These are phyloP conservation scores for Nomada fabriciana DNA, from an alignment of 2,888 invertebrate genomes.

Conservation along the genomic window DNA sequence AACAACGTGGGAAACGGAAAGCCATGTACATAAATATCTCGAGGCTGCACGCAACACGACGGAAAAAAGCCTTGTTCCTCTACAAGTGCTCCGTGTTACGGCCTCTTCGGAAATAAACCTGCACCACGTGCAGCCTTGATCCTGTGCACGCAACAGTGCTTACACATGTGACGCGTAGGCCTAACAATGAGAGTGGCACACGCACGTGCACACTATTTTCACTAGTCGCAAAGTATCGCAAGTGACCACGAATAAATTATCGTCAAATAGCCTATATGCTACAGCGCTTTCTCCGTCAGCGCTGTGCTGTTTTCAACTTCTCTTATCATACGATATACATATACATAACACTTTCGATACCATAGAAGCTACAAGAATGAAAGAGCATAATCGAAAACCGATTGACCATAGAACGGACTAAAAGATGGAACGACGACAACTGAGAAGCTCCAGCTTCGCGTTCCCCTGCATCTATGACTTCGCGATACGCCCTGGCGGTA, in stretches of 20 bases:
- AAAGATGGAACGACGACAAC: too few relatives aligned
- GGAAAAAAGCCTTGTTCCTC: conserved; percentile 57
- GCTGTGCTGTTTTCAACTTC: too few relatives aligned
- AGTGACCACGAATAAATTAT: conserved; percentile 57
- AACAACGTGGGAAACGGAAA: conserved; percentile 43
- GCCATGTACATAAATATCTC: conserved; percentile 65
- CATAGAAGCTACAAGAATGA: neutral
- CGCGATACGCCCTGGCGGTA: conserved; percentile 37
- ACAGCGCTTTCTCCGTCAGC: neutral
- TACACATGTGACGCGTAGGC: conserved; percentile 43
- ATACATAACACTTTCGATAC: neutral
- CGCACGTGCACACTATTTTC: conserved; percentile 36
- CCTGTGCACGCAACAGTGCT: conserved; percentile 69
- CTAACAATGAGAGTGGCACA: conserved; percentile 19
- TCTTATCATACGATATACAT: too few relatives aligned
- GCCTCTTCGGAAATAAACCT: conserved; percentile 70
- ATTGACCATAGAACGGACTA: too few relatives aligned
- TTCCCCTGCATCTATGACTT: conserved; percentile 59
- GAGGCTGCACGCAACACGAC: conserved; percentile 64
- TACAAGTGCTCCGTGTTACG: conserved; percentile 40
- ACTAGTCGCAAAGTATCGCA: conserved; percentile 56
- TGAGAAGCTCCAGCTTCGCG: conserved; percentile 37
- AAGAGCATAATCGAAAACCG: neutral
- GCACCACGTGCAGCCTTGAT: conserved; percentile 71
- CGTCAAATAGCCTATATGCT: conserved; percentile 33